These are phyloP conservation scores for Leucopsar rothschildi DNA, from an alignment of 2,113 vertebrate genomes.

Conservation along the genomic window DNA sequence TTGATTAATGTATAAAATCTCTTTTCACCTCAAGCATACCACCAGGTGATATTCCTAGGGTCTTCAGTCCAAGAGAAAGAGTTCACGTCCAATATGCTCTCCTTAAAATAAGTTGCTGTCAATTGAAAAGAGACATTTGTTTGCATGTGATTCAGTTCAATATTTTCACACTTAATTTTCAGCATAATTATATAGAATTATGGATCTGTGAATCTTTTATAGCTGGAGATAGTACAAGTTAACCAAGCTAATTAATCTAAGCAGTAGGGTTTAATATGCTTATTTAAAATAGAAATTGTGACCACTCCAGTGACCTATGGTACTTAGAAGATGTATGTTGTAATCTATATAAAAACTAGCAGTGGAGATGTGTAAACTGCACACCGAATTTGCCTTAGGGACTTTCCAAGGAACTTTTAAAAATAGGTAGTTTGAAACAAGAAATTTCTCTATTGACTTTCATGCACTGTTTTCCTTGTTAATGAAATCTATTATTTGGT, in stretches of 20 bases:
- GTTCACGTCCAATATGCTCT: neutral
- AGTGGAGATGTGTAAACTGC: neutral
- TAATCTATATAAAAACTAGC: neutral
- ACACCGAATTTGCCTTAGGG: neutral
- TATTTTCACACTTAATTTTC: neutral
- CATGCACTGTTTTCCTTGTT: neutral
- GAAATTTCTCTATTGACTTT: neutral
- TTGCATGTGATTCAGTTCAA: neutral
- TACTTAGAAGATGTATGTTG: neutral
- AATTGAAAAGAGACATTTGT: neutral
- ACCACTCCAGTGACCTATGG: neutral
- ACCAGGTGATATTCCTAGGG: neutral
- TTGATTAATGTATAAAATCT: neutral
- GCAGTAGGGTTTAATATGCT: neutral
- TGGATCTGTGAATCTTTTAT: neutral
- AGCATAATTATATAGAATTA: neutral
- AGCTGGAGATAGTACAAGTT: neutral
- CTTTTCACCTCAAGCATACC: neutral
- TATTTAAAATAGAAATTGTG: neutral
- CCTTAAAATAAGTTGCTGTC: neutral
- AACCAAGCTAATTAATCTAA: neutral
- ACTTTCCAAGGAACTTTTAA: neutral
- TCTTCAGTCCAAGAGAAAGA: neutral
- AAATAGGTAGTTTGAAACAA: neutral
- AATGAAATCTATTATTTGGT: neutral